phyloP scores from a whole-genome alignment of 2,888 invertebrate species.

The Cryptosula pallasiana region DNA sequence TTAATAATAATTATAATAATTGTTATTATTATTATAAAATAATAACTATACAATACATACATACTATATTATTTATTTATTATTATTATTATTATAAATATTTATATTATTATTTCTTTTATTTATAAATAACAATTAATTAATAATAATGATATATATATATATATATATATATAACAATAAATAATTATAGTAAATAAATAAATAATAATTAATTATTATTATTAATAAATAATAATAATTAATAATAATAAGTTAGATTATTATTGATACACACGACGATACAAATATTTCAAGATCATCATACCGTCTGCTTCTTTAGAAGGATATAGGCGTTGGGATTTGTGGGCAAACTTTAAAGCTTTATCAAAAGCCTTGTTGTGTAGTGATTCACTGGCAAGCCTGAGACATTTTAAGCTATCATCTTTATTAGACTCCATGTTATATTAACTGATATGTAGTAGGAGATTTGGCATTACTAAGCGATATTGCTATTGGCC shows the following conservation, averaged over 20 bases:
- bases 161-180: background rate
- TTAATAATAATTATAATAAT: background rate
- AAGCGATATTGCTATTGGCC: too few species aligned
- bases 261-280: too few species aligned
- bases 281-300: background rate
- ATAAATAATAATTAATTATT: background rate
- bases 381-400: background rate
- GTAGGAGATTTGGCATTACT: too few species aligned
- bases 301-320: slow-evolving; percentile 9
- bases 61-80: too few species aligned
- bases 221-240: background rate
- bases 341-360: slow-evolving; percentile 5
- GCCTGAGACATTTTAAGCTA: background rate
- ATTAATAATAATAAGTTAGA: too few species aligned
- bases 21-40: background rate
- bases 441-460: too few species aligned
- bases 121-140: background rate
- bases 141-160: background rate
- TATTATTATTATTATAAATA: background rate
- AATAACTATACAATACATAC: too few species aligned
- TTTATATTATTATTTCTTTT: background rate
- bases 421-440: slow-evolving; percentile 17
- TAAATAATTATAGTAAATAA: background rate
- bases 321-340: background rate
- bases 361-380: slow-evolving; percentile 5